These are phyloP conservation scores for Elgaria multicarinata DNA, from an alignment of 2,113 vertebrate species.

Conservation along the genomic window DNA sequence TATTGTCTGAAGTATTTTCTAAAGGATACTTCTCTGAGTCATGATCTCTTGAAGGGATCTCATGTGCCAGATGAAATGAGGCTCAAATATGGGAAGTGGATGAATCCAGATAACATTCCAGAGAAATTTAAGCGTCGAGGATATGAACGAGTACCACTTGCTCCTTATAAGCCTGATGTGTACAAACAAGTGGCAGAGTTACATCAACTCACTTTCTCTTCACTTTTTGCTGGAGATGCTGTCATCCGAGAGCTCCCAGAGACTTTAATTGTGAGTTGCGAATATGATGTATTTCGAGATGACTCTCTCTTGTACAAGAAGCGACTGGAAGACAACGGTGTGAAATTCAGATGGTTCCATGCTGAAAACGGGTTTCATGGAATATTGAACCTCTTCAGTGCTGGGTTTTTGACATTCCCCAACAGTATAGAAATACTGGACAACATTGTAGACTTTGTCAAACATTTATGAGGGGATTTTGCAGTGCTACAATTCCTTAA, in stretches of 20 bases:
- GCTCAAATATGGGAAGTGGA: conserved; percentile 76
- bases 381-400: conserved; percentile 75
- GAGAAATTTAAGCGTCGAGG: conserved; percentile 74
- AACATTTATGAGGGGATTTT: conserved; percentile 70
- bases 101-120: conserved; percentile 80
- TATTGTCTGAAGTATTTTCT: conserved; percentile 78
- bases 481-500: too few species aligned
- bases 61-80: conserved; percentile 80
- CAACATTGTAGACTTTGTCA: conserved; percentile 74
- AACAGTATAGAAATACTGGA: conserved; percentile 74
- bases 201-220: conserved; percentile 69
- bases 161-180: conserved; percentile 70
- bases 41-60: conserved; percentile 69
- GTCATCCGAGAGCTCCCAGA: conserved; percentile 77
- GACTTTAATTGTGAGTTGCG: conserved; percentile 82
- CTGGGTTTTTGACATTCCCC: conserved; percentile 71
- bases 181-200: conserved; percentile 72
- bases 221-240: conserved; percentile 80
- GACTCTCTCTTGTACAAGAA: conserved; percentile 85
- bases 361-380: conserved; percentile 83
- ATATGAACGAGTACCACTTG: conserved; percentile 3
- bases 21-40: conserved; percentile 65
- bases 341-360: conserved; percentile 83
- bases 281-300: conserved; percentile 67
- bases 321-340: conserved; percentile 80